A percentile compares a stretch with the other conserved stretches of the same genome.
Conservation (phyloP, 2,888 invertebrate species). For the Drosophila formosana region DNA sequence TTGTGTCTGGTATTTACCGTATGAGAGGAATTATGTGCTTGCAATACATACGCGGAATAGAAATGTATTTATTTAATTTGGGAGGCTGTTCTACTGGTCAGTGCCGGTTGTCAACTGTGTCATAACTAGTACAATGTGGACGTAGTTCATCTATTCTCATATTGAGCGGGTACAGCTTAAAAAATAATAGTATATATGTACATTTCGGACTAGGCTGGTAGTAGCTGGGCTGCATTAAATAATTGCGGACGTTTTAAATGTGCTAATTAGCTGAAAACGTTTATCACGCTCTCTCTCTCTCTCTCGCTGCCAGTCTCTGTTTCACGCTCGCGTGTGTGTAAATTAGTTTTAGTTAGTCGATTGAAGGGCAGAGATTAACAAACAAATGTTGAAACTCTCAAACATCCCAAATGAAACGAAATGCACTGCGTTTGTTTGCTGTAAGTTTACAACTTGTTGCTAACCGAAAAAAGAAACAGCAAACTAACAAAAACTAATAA, state of each 20-base stretch:
- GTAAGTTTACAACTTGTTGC: conserved; percentile 27
- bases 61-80: conserved; percentile 29
- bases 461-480: conserved; percentile 21
- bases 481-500: background rate
- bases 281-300: conserved; percentile 51
- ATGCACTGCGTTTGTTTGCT: conserved; percentile 11
- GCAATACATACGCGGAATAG: background rate
- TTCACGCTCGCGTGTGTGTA: conserved; percentile 28
- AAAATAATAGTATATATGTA: conserved; percentile 21
- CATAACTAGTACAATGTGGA: conserved; percentile 35
- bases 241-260: conserved; percentile 58
- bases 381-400: conserved; percentile 15
- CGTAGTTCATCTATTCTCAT: conserved; percentile 19
- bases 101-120: conserved; percentile 26
- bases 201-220: conserved; percentile 27
- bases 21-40: conserved; percentile 14
- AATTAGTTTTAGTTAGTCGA: conserved; percentile 35
- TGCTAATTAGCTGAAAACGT: conserved; percentile 75
- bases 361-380: conserved; percentile 40
- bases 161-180: conserved; percentile 39
- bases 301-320: background rate
- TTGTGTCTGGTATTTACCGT: background rate
- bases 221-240: conserved; percentile 41
- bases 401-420: conserved; percentile 8
- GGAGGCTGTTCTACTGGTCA: conserved; percentile 22